Base-by-base conservation (phyloP, 2,888 invertebrate species). In the Gari tellinella region DNA sequence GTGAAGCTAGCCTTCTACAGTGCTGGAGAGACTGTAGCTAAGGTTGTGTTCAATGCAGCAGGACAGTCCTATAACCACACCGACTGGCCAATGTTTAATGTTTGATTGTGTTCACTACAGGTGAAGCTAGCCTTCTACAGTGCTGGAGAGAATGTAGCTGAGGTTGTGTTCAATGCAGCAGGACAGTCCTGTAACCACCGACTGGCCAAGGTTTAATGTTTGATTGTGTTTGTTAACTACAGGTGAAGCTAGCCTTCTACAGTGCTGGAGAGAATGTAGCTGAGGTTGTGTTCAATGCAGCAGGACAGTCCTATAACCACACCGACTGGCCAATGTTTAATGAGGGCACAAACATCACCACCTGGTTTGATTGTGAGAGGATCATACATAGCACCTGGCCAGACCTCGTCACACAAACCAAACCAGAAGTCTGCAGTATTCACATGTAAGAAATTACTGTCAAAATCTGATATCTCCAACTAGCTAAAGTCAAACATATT, bases 221-320 rank as follows among this genome's bases (percentile, higher is more conserved):
- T 40, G 14, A 40, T 12, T 12, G 14, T 15, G 14, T 52, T 17
- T 19, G 1, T 12, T 19, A 21, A 8, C 43, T 60, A 2, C 48
- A 73, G 78, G 72, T 78, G 10, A 78, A 78, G 53, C 26, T 78
- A n/a, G 63, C 67, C n/a, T 72, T 78, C 26, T 70, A 64, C 48
- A 52, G 40, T 37, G 73, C 52, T 21, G 60, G 51, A 7, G 57
- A 62, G 25, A 73, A 78, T 52, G 45, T 72, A 38, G 73, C 70
- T 4, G 64, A 70, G 57, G 70, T 78, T 3, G 73, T 74, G 61
- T 78, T 74, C 55, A 60, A 67, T 8, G 75, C 63, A 8, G 41
- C 41, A 19, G 60, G 52, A 12, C 37, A 49, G 3, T 37, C 55
- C 19, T 74, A 72, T 58, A 73, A 74, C 38, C 51, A 60, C 17